Evolutionary conservation across 2,113 vertebrate species (phyloP).

Genomic region (Psittacus erithacus): DNA sequence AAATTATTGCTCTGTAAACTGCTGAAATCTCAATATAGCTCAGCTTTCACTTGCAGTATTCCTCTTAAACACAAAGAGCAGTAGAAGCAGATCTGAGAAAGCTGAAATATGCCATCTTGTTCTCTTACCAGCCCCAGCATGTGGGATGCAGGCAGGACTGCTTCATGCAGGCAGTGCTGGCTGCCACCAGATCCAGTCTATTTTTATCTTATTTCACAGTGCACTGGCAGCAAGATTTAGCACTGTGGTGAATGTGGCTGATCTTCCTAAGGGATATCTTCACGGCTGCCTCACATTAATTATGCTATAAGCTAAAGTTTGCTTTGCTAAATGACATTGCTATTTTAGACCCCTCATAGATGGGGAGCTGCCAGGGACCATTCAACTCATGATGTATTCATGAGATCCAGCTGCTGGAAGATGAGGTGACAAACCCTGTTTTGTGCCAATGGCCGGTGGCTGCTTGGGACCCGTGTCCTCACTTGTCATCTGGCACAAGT

Average conservation of each 20-base stretch:
- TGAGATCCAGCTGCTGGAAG: background rate
- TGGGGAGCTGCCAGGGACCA: background rate
- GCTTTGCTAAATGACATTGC: background rate
- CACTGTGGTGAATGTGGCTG: background rate
- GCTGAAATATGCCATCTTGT: background rate
- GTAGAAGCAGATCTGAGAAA: background rate
- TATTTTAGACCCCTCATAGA: accelerated
- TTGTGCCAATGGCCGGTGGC: background rate
- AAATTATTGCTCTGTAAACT: background rate
- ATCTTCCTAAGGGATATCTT: background rate
- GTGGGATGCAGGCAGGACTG: background rate
- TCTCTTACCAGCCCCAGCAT: background rate
- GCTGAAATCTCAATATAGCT: background rate
- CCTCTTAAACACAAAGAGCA: background rate
- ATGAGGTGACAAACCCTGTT: background rate
- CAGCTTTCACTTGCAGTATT: background rate
- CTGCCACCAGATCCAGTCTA: background rate
- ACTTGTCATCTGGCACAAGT: background rate
- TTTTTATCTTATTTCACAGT: background rate
- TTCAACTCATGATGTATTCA: background rate
- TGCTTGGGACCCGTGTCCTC: background rate
- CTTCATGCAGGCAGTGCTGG: background rate
- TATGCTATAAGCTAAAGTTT: background rate
- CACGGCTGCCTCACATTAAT: background rate
- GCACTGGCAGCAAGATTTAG: background rate